Percentiles rank a stretch among this genome's conserved stretches.
Evolutionary conservation across 2,797 vertebrate genomes (phyloP).

Genomic region (Bradypodion ventrale): DNA sequence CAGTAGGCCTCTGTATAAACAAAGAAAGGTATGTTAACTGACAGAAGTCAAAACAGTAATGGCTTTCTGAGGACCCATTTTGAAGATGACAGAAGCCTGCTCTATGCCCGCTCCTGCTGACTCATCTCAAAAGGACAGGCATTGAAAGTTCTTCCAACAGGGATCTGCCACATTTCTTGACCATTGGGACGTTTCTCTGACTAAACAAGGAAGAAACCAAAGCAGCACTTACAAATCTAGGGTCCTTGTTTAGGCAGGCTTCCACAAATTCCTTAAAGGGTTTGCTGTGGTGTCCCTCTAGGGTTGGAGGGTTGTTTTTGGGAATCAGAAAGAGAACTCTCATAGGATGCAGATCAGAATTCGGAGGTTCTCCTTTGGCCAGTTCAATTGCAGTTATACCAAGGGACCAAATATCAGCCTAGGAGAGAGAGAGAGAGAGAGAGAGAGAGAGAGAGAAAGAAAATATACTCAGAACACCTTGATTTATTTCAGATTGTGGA

Average conservation of each 20-base stretch:
- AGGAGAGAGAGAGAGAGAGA: constrained; percentile 38
- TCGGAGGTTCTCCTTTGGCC: constrained; percentile 96
- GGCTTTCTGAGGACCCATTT: neutral
- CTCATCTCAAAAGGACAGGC: neutral
- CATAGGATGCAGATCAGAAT: constrained; percentile 98
- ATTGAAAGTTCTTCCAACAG: neutral
- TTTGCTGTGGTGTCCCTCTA: constrained; percentile 96
- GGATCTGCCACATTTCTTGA: neutral
- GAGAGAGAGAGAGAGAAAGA: constrained; percentile 5
- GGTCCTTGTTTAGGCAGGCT: constrained; percentile 98
- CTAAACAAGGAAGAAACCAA: neutral
- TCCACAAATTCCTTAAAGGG: constrained; percentile 99
- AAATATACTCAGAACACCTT: neutral
- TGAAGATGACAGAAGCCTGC: neutral
- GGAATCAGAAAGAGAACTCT: constrained; percentile 97
- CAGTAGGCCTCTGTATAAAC: constrained; percentile 82
- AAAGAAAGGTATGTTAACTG: neutral
- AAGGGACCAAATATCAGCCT: constrained; percentile 99
- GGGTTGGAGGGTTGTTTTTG: constrained; percentile 95
- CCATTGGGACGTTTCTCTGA: neutral
- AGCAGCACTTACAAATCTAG: constrained; percentile 89
- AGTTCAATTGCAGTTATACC: constrained; percentile 98
- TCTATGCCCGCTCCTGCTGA: neutral
- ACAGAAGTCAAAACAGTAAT: neutral
- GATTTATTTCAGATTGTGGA: neutral